phyloP scores from a whole-genome alignment of 1,140 invertebrate genomes.

The Orchestia grillus region DNA sequence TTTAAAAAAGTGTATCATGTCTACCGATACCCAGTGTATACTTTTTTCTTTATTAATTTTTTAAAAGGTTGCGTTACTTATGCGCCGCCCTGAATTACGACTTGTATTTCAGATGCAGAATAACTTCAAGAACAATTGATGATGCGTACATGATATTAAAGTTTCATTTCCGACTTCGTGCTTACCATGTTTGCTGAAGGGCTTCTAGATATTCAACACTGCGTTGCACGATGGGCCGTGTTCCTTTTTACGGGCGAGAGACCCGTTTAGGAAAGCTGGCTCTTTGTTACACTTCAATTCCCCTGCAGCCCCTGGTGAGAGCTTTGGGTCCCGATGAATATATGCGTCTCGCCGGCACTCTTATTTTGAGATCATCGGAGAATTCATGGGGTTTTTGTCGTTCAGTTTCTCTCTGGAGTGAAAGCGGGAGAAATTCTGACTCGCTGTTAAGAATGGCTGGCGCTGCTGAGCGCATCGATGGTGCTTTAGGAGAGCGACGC shows the following conservation, averaged over 20 bases:
- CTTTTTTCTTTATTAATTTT: not conserved
- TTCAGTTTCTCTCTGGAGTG: not conserved
- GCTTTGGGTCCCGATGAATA: slow-evolving; percentile 16
- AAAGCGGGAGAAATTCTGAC: not conserved
- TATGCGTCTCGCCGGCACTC: not conserved
- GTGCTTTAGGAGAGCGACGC: not conserved
- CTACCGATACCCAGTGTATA: not conserved
- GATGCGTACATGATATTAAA: not conserved
- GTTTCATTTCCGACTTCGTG: not conserved
- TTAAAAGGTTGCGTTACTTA: no score
- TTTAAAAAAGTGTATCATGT: no score
- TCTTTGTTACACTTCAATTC: not conserved
- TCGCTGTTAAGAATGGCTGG: not conserved
- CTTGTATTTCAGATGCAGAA: not conserved
- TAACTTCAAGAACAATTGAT: not conserved
- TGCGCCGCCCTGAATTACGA: not conserved
- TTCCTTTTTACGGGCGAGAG: not conserved
- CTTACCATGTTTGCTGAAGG: not conserved
- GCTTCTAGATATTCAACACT: not conserved
- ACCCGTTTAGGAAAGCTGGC: not conserved
- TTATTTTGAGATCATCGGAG: slow-evolving; percentile 27
- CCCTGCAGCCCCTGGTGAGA: not conserved
- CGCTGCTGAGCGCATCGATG: not conserved
- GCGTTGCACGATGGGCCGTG: not conserved
- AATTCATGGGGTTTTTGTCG: not conserved